Base-by-base conservation (phyloP, 2,113 vertebrate species). In the Isichthys henryi region DNA sequence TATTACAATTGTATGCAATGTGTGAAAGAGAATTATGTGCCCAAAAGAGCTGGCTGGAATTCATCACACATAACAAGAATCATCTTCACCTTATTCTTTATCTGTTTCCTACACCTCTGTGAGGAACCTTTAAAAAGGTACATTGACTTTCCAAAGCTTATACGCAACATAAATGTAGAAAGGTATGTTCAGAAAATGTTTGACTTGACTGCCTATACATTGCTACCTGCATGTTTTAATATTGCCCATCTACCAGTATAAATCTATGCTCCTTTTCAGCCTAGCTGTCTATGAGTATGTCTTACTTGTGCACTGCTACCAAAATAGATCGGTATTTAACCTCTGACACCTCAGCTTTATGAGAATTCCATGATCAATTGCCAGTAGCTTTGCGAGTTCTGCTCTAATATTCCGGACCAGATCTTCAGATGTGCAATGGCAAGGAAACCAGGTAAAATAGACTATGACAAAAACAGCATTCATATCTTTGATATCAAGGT, bases 401-500 rank as follows among this genome's bases (percentile, higher is more conserved):
- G 35, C 43, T 43, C 70, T 77, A 39, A 77, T 56, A 88, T 88
- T 62, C 53, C n/a, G 27, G 74, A 88, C 88, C 50, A 89, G 39
- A 43, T 83, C 19, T 9, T 23, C 6, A 45, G 49, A 56, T 19
- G 45, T 13, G 43, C 35, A 31, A 15, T 43, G 82, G 82, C 74
- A 27, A 52, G 1, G 23, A 77, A 85, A 43, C 15, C 53, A 19
- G 3, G 48, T 82, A 88, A 86, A 84, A 56, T 43, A 82, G 46
- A 58, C n/a, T 23, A 49, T 23, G 23, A 27, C 45, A 86, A 56
- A 80, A 88, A 23, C 86, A 87, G 45, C 43, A 53, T 43, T 87
- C 23, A 91, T 92, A 92, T 92, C 88, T 19, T 91, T 92, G 90
- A 39, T 93, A 93, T 92, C 91, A 92, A 91, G 92, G 89, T 90